Evolutionary conservation across 2,113 vertebrate species (phyloP), one percentile per base, ranked within the genome.

Genomic region (Corythornis madagascariensis): DNA sequence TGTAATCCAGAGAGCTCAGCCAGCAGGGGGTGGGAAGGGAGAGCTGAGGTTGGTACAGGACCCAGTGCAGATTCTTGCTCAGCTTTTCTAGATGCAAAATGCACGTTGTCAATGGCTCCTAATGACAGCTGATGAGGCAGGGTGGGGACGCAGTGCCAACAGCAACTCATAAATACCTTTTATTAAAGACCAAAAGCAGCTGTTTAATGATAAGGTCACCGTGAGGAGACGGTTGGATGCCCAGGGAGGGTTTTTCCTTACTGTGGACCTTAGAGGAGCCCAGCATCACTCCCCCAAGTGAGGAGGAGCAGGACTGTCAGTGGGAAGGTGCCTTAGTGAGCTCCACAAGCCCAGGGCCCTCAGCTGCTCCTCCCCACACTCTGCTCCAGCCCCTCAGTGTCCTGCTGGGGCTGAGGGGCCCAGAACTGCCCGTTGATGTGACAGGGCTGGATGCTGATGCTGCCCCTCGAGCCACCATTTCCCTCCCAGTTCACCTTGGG

Each of bases 171-270:
- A 94, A 89, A 83, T 88, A 65, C 90, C 43, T 78, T 88, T 92
- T 83, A 95, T 96, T 93, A 94, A 93, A 76, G 74, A 91, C 74
- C 83, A 90, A 93, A 96, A 95, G 83, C 95, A 96, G 94, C 92
- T 96, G 89, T 92, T 95, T 71, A 72, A 38, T 86, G 24, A 43
- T 74, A 38, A 59, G 11, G 8, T 56, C 61, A 55, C 38, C 63
- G 40, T 10, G 29, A 57, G 74, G 64, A n/a, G 13, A 56, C 8
- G 35, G 69, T 7, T 28, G 52, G 79, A 45, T 29, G 33, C 47
- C 21, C 63, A 25, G 71, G 20, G 35, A 52, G 43, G 33, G 10
- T 4, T 79, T 70, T 33, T 47, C 57, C 40, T n/a, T 55, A 18
- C 16, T 21, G 4, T 4, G 8, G 20, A 26, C 3, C 47, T 13